Percentiles rank a stretch among this genome's conserved stretches.
These are phyloP conservation scores for Zoanthus sansibaricus DNA, from an alignment of 92 coral and sea anemone genomes.

Conservation along the genomic window DNA sequence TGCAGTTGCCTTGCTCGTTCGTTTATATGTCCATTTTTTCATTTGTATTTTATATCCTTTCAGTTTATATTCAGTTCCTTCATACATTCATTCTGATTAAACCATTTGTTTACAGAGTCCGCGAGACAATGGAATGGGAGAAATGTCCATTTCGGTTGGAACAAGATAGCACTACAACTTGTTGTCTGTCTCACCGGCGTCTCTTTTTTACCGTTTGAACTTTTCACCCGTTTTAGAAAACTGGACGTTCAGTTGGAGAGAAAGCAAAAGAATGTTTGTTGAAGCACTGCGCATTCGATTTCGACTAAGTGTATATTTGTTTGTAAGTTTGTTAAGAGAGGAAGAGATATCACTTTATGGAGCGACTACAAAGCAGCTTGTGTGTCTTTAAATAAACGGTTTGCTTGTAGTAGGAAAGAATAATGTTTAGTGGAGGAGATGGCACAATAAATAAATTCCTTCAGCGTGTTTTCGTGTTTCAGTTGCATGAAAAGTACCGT, in stretches of 20 bases:
- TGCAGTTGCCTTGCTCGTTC: no score
- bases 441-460: no score
- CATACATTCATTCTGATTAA: not conserved
- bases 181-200: not conserved
- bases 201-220: not conserved
- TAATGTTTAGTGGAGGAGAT: no score
- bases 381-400: no score
- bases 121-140: conserved; percentile 76
- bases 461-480: no score
- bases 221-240: not conserved
- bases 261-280: not conserved
- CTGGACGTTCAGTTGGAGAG: not conserved
- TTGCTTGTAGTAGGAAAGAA: no score
- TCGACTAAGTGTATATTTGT: not conserved
- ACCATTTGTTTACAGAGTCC: conserved; percentile 77
- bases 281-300: not conserved
- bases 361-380: no score
- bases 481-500: no score
- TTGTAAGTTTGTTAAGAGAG: no score
- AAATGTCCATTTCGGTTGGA: conserved; percentile 60
- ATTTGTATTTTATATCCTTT: not conserved
- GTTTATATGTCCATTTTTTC: not conserved
- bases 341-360: no score
- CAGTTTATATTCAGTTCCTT: not conserved
- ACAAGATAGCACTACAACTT: conserved; percentile 41